Evolutionary conservation across 2,113 vertebrate species (phyloP).

Genomic region (Spermophilus dauricus): DNA sequence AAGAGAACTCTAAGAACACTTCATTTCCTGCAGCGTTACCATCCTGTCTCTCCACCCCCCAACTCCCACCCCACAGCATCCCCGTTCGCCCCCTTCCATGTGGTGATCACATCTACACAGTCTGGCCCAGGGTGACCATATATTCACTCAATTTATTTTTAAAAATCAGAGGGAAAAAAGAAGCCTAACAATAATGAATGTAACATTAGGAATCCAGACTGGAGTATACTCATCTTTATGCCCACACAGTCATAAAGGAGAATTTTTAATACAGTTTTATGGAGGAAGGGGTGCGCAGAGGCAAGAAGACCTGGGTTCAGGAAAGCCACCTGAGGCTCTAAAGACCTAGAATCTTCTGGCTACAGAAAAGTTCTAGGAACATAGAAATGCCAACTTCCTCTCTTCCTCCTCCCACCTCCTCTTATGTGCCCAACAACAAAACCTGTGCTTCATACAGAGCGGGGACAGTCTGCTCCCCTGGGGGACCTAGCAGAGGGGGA

Average conservation of each 20-base stretch:
- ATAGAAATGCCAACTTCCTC: neutral
- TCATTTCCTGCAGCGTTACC: neutral
- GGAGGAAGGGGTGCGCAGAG: neutral
- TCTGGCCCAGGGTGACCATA: neutral
- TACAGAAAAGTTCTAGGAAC: neutral
- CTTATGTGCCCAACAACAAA: constrained; percentile 30
- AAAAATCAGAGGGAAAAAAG: constrained; percentile 25
- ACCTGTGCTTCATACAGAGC: neutral
- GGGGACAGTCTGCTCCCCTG: neutral
- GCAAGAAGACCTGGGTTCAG: neutral
- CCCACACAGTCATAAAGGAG: neutral
- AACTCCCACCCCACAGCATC: neutral
- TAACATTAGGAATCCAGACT: neutral
- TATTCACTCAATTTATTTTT: neutral
- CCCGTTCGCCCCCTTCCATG: neutral
- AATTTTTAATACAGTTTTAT: neutral
- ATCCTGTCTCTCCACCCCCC: accelerated
- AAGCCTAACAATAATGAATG: neutral
- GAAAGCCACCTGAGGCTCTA: neutral
- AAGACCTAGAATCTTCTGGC: constrained; percentile 54
- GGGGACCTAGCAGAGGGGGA: neutral
- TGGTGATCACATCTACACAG: neutral
- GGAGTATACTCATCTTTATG: neutral
- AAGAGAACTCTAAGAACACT: neutral
- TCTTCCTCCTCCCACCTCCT: neutral